Evolutionary conservation across 2,888 invertebrate genomes (phyloP), one percentile per base, ranked within the genome.

Genomic region (Ctena decussata): DNA sequence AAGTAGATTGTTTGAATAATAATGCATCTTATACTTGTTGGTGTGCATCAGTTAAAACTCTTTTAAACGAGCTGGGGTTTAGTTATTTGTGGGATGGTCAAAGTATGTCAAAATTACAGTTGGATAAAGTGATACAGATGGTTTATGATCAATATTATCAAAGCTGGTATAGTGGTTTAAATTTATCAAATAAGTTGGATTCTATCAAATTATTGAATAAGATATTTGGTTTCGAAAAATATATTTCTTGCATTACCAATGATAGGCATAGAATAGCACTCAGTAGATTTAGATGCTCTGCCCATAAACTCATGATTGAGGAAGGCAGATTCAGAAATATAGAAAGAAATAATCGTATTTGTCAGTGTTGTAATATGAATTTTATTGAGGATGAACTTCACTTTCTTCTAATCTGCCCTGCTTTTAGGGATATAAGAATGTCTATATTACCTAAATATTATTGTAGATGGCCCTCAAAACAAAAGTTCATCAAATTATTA

Each of bases 291-390:
- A 65, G 80, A 75, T 37, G 32, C n/a, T 80, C 75, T 27, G 24
- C 75, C 18, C 80, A 80, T 70, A 24, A 74, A 27, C 41, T 74
- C 12, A 37, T 39, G n/a, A 80, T 80, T 27, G 70, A 80, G 49
- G 46, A 27, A 53, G 80, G 80, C 21, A 37, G 80, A 75, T 35
- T 49, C 37, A 46, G 53, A 32, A 53, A 75, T 53, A 75, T 49
- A 21, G 69, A 27, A n/a, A 74, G 80, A 75, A 69, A 53, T 21
- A 41, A 80, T 39, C 35, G 80, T 65, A 35, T 30, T 24, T 72
- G 65, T 44, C 37, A 39, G 6, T 53, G 65, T 15, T 80, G 80
- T 80, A 60, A 80, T 30, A 60, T 70, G 69, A 35, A 70, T n/a
- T 1, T 27, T 11, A 53, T 80, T 35, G 60, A 74, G 24, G 72